Evolutionary conservation across 2,888 invertebrate genomes (phyloP), one percentile per base, ranked within the genome.

Genomic region (Lithophane ornitopus): DNA sequence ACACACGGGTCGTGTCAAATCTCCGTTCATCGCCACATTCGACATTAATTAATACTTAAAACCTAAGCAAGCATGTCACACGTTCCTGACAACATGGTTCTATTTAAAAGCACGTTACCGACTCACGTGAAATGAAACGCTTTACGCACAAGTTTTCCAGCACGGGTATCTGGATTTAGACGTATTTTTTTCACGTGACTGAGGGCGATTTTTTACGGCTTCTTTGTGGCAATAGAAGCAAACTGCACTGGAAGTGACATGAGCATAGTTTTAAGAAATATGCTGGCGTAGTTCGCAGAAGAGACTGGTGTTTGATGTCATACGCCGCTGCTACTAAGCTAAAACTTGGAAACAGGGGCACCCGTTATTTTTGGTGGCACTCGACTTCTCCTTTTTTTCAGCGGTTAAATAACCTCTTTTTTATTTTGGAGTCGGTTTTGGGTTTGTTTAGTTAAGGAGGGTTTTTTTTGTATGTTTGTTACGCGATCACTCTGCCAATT

Each of bases 41-140:
- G 26, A 26, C 79, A 52, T 58, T 28, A 49, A 3, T 19, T 46
- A 49, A 54, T 70, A 44, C 26, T 49, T 52, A 22, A 54, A 34
- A 22, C 52, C 14, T 26, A n/a, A 52, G 19, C 49, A 22, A 52
- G 14, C 54, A 76, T 46, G 0, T 1, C 39, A 39, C 85, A 85
- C 87, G 85, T 85, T 77, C 34, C 16, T 34, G 3, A 56, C 44
- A 65, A 78, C 65, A 66, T 82, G 74, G 62, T 74, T 76, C 19
- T 44, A 78, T 62, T 72, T 70, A 62, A 63, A 68, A 76, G 19
- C n/a, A 80, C 85, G 81, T 82, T 74, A 73, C 46, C 0, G 22
- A 39, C 16, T 84, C 87, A 87, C 88, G 87, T 87, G 85, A 68
- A 78, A 52, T n/a, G 66, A 68, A 86, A 82, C 70, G 79, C 74